phyloP scores from a whole-genome alignment of 2,888 invertebrate genomes.

The Diarsia mendica region DNA sequence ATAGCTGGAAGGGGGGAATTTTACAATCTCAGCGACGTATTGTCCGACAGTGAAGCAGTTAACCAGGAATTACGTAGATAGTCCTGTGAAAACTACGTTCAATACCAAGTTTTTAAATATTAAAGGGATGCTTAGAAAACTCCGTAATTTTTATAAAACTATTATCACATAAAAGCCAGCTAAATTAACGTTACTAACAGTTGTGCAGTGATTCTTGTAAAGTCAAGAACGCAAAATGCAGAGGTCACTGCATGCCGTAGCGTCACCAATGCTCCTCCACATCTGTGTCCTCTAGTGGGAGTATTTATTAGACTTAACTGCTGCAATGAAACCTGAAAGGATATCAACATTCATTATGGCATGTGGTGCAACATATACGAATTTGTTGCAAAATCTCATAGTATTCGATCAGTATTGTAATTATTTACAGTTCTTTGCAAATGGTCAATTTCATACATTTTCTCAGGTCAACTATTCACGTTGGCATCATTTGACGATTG shows the following conservation, averaged over 20 bases:
- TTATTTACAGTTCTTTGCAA: background rate
- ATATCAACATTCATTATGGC: background rate
- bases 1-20: background rate
- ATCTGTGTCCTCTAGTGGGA: slow-evolving; percentile 2
- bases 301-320: background rate
- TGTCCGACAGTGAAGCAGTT: no score
- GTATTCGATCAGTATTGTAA: background rate
- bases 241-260: background rate
- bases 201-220: background rate
- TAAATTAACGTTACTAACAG: background rate
- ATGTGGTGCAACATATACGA: background rate
- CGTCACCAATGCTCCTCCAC: background rate
- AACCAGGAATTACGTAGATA: no score
- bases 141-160: background rate
- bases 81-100: no score
- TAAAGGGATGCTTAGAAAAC: background rate
- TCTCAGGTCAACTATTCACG: no score
- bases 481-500: background rate
- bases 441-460: no score
- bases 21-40: background rate
- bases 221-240: background rate
- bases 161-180: background rate
- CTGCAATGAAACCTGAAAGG: background rate
- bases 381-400: background rate
- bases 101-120: no score